Conservation (phyloP, 92 coral and sea anemone genomes). For the Palythoa grandis region DNA sequence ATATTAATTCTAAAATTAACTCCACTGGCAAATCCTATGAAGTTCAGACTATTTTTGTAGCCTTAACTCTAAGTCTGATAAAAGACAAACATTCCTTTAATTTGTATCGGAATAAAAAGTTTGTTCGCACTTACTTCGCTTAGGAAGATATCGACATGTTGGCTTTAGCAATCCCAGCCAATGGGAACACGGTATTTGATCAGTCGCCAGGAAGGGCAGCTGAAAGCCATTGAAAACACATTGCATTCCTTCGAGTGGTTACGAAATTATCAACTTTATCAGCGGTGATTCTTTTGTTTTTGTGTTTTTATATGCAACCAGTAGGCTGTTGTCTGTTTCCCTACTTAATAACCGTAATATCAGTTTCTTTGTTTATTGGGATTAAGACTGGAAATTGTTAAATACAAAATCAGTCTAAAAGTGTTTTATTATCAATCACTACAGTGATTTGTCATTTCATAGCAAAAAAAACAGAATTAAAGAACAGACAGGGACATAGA, state of each 20-base stretch:
- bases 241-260: constrained; percentile 46
- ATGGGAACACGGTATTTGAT: constrained; percentile 43
- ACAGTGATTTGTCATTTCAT: neutral
- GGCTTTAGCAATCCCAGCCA: constrained; percentile 51
- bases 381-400: neutral
- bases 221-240: constrained; percentile 50
- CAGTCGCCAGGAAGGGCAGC: constrained; percentile 79
- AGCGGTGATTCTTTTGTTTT: constrained; percentile 28
- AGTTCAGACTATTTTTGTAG: too few species aligned
- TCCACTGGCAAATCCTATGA: too few species aligned
- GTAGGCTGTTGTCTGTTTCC: constrained; percentile 1
- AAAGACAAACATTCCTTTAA: too few species aligned
- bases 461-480: neutral
- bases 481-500: neutral
- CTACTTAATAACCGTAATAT: constrained; percentile 20
- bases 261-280: constrained; percentile 29
- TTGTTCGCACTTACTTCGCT: too few species aligned
- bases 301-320: neutral
- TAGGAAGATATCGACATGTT: constrained; percentile 23
- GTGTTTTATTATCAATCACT: too few species aligned
- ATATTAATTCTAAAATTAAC: too few species aligned
- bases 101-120: too few species aligned
- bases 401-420: neutral
- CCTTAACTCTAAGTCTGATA: too few species aligned
- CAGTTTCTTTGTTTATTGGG: constrained; percentile 30